These are phyloP conservation scores for Gymnocypris eckloni DNA, from an alignment of 2,797 vertebrate species.

Conservation along the genomic window DNA sequence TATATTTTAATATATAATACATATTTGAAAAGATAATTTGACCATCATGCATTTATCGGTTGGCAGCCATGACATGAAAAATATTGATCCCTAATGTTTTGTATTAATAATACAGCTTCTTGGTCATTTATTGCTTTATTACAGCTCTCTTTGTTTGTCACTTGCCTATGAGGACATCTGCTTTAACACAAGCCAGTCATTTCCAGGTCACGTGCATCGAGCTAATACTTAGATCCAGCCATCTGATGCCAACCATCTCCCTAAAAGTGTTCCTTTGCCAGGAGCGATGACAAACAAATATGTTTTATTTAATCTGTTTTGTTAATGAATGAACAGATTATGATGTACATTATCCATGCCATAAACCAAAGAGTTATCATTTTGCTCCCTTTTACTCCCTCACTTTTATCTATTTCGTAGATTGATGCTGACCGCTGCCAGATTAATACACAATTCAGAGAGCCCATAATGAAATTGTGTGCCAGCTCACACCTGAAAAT, in stretches of 20 bases:
- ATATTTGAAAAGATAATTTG: not conserved
- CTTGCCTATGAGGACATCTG: constrained; percentile 56
- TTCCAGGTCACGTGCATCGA: constrained; percentile 46
- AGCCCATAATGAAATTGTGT: constrained; percentile 52
- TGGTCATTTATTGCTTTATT: not conserved
- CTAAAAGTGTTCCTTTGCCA: constrained; percentile 35
- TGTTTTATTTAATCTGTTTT: constrained; percentile 21
- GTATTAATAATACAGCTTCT: not conserved
- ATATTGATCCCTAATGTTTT: not conserved
- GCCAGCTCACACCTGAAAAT: constrained; percentile 34
- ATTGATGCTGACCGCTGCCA: constrained; percentile 50
- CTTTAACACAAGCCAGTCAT: constrained; percentile 50
- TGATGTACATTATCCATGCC: not conserved
- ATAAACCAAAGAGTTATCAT: not conserved
- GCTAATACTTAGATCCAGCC: constrained; percentile 50
- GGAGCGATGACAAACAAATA: constrained; percentile 15
- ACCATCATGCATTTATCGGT: not conserved
- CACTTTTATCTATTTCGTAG: constrained; percentile 48
- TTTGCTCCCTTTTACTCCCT: constrained; percentile 26
- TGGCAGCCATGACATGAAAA: no score
- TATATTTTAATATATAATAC: not conserved
- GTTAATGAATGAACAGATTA: constrained; percentile 27
- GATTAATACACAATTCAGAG: constrained; percentile 36
- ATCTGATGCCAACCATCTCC: constrained; percentile 48
- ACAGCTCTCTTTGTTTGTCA: constrained; percentile 36